These are phyloP conservation scores for Disparrhopalites patrizii DNA, from an alignment of 2,888 invertebrate species.

Conservation along the genomic window DNA sequence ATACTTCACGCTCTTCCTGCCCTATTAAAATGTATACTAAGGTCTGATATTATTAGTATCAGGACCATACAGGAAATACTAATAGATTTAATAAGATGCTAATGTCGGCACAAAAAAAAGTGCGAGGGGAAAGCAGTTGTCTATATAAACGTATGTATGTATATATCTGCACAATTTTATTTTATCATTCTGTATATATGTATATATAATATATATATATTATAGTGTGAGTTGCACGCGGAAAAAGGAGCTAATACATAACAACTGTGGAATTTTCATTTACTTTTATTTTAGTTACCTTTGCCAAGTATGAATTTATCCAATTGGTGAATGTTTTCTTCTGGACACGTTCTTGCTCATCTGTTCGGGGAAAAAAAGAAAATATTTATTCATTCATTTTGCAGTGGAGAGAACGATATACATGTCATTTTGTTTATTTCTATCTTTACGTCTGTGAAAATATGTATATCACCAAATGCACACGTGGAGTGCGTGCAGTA, in stretches of 20 bases:
- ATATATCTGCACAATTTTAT: not conserved
- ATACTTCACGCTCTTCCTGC: no score
- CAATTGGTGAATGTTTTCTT: constrained; percentile 99
- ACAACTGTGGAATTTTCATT: constrained; percentile 2
- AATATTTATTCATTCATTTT: not conserved
- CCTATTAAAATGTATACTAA: not conserved
- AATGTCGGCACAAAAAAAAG: no score
- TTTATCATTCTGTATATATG: not conserved
- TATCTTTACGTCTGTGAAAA: no score
- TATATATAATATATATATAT: constrained; percentile 1
- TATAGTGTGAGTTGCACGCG: not conserved
- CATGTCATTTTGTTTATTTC: no score
- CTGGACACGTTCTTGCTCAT: constrained; percentile 98
- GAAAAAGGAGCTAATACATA: not conserved
- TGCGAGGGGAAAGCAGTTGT: no score
- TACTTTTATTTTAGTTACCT: constrained; percentile 61
- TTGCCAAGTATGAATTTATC: constrained; percentile 95
- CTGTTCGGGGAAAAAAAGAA: constrained; percentile 61
- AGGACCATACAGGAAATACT: no score
- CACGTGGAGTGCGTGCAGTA: no score
- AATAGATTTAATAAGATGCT: no score
- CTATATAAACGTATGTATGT: no score
- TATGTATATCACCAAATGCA: no score
- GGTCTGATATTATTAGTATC: not conserved
- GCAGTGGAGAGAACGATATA: not conserved